Conservation (phyloP, 2,113 vertebrate species). For the Suricata suricatta region DNA sequence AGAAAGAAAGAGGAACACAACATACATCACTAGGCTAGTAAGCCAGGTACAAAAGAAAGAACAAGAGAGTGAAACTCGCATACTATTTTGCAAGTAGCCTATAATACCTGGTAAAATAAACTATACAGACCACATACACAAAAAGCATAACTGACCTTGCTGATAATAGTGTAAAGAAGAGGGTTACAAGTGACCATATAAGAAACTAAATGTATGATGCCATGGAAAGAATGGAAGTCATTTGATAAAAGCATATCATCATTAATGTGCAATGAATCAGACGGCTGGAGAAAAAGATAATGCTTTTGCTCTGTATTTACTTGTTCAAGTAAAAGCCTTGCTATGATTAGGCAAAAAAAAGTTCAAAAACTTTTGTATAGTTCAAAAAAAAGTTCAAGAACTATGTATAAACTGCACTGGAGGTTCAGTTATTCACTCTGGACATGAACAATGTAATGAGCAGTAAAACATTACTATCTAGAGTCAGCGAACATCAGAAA, state of each 20-base stretch:
- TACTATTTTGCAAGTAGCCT: background rate
- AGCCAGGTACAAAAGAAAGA: background rate
- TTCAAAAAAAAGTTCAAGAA: background rate
- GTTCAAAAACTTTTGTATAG: background rate
- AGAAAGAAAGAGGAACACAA: slow-evolving; percentile 13
- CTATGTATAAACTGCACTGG: background rate
- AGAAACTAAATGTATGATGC: slow-evolving; percentile 6
- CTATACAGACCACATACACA: background rate
- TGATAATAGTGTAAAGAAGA: background rate
- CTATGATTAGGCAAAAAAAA: background rate
- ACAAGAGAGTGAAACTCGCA: slow-evolving; percentile 29
- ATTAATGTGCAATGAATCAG: slow-evolving; percentile 16
- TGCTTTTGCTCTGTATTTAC: background rate
- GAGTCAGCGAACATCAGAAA: background rate
- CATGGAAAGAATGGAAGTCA: slow-evolving; percentile 33
- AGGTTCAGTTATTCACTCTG: slow-evolving; percentile 24
- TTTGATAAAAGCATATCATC: slow-evolving; percentile 20
- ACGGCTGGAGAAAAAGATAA: slow-evolving; percentile 11
- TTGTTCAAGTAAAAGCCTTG: background rate
- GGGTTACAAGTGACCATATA: background rate
- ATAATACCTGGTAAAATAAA: background rate
- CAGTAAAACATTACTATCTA: background rate
- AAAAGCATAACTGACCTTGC: background rate
- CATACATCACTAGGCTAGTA: background rate
- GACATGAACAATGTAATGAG: slow-evolving; percentile 9